Conservation (phyloP, 2,888 invertebrate species). For the Megaustenia siamemsis region DNA sequence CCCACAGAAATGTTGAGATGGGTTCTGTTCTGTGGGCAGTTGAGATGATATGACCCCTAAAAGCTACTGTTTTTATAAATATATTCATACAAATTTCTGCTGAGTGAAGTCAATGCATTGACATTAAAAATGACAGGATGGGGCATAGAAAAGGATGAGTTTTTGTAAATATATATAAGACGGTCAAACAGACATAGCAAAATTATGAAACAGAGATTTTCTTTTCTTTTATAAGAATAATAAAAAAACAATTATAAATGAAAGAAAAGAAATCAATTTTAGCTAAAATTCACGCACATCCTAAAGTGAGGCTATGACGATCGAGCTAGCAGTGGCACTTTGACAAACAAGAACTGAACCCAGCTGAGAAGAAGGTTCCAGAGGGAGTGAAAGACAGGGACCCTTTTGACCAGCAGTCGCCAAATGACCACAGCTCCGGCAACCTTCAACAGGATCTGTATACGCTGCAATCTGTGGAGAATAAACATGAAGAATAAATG, state of each 20-base stretch:
- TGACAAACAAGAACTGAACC: conserved; percentile 76
- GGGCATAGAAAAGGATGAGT: no score
- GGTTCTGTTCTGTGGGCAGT: no score
- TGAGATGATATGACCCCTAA: no score
- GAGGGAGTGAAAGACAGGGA: conserved; percentile 76
- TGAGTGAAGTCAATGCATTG: no score
- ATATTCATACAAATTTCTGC: no score
- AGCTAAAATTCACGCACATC: not conserved
- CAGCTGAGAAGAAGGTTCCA: conserved; percentile 79
- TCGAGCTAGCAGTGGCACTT: conserved; percentile 71
- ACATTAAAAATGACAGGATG: no score
- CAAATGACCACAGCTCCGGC: conserved; percentile 75
- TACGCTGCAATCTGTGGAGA: conserved; percentile 73
- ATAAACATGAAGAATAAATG: conserved; percentile 29
- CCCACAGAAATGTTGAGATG: no score
- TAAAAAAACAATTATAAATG: not conserved
- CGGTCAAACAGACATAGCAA: no score
- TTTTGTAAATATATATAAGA: no score
- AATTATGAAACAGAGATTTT: no score
- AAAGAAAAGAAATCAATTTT: not conserved
- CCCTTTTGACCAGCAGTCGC: conserved; percentile 77
- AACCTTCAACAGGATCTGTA: conserved; percentile 77
- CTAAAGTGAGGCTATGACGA: conserved; percentile 57
- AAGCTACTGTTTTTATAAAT: no score
- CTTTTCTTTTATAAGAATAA: no score